Evolutionary conservation across 2,797 vertebrate species (phyloP), one percentile per base, ranked within the genome.

Genomic region (Cossypha heuglini): DNA sequence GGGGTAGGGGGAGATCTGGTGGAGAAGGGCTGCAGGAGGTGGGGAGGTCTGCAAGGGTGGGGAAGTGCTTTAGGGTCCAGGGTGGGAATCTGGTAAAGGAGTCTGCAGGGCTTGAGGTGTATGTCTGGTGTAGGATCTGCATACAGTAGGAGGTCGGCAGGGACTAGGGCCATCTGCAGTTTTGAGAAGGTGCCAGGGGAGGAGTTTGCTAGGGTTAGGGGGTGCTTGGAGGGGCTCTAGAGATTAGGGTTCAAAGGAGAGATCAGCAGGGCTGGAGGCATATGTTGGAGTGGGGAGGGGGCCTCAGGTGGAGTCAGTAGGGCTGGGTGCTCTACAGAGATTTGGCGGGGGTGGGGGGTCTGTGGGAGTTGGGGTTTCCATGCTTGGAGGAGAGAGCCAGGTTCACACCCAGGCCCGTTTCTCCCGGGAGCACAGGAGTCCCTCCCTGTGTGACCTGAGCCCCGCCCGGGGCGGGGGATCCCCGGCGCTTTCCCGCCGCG

Each of bases 311-410:
- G 22, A 16, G 8, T 5, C 20, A 6, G 16, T 24, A 22, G 22
- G 22, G 13, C 5, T n/a, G 17, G 2, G 9, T 7, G 2, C 15
- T n/a, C 7, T 28, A 17, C 11, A 5, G 45, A 8, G 1, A 0
- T 17, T 26, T 8, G 19, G 10, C 5, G 13, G 38, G 38, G 31
- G 17, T 40, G 3, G 6, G 6, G 11, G 42, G 5, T 5, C 26
- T 43, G 10, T 24, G 15, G 33, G 28, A 11, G 14, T 7, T 33
- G 42, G 16, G 4, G 21, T 25, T 35, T 42, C 37, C 1, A 10
- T 25, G 31, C 17, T 10, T 4, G 40, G 11, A 11, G 6, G 8
- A 10, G 13, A 31, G 31, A 37, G 45, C 38, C 17, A 25, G 33
- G 5, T 0, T 20, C 16, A 5, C 13, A 20, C 13, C 3, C 9